Conservation (phyloP, 2,797 vertebrate genomes). For the Sarcoramphus papa region DNA sequence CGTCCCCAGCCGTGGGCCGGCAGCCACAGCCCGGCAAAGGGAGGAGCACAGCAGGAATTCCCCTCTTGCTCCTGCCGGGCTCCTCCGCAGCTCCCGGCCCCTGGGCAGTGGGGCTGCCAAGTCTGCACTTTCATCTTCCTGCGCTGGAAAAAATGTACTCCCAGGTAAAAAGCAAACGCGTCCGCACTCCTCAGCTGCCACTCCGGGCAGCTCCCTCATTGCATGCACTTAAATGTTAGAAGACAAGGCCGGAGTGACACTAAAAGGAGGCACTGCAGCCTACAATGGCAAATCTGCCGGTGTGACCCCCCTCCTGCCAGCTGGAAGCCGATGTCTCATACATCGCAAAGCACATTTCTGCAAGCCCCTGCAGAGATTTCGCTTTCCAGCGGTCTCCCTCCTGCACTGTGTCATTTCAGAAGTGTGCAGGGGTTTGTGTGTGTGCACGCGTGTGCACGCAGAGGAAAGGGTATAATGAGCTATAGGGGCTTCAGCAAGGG, state of each 20-base stretch:
- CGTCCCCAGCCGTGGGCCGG: neutral
- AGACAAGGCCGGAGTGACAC: neutral
- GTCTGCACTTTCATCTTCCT: neutral
- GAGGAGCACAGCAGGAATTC: neutral
- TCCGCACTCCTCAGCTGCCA: neutral
- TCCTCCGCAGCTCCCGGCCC: neutral
- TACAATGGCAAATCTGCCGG: neutral
- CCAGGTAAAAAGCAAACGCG: neutral
- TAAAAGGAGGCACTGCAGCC: neutral
- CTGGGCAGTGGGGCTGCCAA: neutral
- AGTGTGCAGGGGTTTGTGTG: rapidly evolving
- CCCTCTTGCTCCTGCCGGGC: neutral
- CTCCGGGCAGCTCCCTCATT: neutral
- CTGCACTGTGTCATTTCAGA: neutral
- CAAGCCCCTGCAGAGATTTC: neutral
- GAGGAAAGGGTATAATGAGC: neutral
- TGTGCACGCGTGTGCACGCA: rapidly evolving
- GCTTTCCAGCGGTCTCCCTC: neutral
- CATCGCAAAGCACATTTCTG: rapidly evolving
- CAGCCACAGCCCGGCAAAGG: neutral
- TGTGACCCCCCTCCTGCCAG: neutral
- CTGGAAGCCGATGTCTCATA: neutral
- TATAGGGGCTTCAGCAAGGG: neutral
- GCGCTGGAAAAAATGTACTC: neutral
- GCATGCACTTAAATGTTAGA: neutral